Evolutionary conservation across 2,888 invertebrate genomes (phyloP).

Genomic region (Strigamia maritima): DNA sequence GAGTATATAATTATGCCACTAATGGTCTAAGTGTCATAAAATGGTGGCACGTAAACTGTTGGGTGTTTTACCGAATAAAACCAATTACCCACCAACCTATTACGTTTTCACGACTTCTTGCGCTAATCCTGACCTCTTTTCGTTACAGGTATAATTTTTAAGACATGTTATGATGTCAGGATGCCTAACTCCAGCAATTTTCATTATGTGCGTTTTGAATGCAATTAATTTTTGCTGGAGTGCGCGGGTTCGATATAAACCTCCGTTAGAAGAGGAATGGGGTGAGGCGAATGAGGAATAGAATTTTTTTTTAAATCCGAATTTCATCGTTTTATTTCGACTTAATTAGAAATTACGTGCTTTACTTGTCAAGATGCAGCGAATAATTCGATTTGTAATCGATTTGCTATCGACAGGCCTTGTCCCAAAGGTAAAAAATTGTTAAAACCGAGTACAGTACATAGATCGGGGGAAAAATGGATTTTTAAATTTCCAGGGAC

Average conservation of each 20-base stretch:
- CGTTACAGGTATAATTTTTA: not conserved
- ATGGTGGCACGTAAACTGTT: not conserved
- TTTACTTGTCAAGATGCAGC: constrained; percentile 35
- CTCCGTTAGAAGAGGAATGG: not conserved
- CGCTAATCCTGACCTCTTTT: too few species aligned
- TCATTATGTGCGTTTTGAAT: not conserved
- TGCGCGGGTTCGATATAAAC: not conserved
- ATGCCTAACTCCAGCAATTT: not conserved
- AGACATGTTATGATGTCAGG: not conserved
- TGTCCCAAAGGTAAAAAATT: constrained; percentile 20
- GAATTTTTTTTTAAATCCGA: not conserved
- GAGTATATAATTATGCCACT: not conserved
- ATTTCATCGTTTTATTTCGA: not conserved
- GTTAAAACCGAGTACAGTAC: not conserved
- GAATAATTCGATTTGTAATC: constrained; percentile 28
- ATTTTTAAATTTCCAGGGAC: constrained; percentile 53
- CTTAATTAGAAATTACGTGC: constrained; percentile 22
- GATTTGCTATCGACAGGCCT: constrained; percentile 35
- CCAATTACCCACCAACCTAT: not conserved
- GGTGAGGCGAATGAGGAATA: not conserved
- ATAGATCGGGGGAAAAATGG: not conserved
- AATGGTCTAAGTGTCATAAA: not conserved
- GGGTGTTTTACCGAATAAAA: not conserved
- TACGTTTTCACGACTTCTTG: not conserved
- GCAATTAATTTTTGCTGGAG: not conserved